Evolutionary conservation across 2,797 vertebrate genomes (phyloP).

Genomic region (Darevskia nairensis): DNA sequence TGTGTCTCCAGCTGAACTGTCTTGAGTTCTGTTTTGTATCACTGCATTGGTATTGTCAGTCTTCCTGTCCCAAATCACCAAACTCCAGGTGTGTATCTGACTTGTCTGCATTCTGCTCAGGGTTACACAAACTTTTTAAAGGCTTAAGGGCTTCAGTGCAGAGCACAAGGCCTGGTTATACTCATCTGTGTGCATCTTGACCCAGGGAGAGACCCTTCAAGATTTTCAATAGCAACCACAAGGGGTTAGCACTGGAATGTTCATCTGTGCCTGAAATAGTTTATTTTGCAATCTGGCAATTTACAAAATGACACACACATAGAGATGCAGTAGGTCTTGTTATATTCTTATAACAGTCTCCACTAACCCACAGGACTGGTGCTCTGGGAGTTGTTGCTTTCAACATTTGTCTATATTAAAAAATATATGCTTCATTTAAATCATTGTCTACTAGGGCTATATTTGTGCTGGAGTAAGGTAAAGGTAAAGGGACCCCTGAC

Average conservation of each 20-base stretch:
- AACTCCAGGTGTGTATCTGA: background rate
- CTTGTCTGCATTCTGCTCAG: background rate
- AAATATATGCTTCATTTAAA: background rate
- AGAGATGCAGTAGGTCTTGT: background rate
- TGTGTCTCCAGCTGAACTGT: conserved; percentile 26
- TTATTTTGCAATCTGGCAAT: conserved; percentile 8
- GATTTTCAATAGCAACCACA: background rate
- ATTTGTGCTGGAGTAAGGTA: background rate
- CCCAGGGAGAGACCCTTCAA: background rate
- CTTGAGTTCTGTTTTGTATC: conserved; percentile 14
- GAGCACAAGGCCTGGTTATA: background rate
- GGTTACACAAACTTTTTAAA: conserved; percentile 35
- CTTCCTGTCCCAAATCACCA: background rate
- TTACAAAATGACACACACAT: background rate
- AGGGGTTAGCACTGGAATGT: background rate
- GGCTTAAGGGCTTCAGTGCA: conserved; percentile 3
- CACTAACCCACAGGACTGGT: background rate
- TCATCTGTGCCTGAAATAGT: background rate
- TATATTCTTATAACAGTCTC: background rate
- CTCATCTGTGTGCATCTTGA: conserved; percentile 9
- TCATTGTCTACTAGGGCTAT: background rate
- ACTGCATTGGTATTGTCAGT: background rate
- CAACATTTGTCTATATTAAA: background rate
- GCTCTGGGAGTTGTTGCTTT: background rate
- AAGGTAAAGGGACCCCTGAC: too few species aligned